Percentiles rank a stretch among this genome's conserved stretches.
Conservation (phyloP, 2,888 invertebrate species). For the Odontocerum albicorne region DNA sequence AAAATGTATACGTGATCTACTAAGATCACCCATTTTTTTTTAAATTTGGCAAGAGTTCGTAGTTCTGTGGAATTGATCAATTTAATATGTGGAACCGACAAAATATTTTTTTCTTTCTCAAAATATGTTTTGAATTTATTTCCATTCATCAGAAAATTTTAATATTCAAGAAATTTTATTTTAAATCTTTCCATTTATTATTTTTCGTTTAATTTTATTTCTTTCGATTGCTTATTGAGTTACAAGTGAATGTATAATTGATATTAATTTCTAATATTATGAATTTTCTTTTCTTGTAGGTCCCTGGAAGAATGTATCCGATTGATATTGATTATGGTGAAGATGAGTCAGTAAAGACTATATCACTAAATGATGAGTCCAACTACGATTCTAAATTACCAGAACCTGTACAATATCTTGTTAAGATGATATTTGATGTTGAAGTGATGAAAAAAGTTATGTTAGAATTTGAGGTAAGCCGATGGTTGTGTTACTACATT, state of each 20-base stretch:
- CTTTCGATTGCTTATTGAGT: not conserved
- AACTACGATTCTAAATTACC: conserved; percentile 69
- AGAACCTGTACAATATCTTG: conserved; percentile 76
- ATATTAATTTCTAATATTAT: not conserved
- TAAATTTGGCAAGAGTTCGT: no score
- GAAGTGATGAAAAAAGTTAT: conserved; percentile 89
- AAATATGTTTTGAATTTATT: not conserved
- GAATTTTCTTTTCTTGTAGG: conserved; percentile 41
- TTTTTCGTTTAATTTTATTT: not conserved
- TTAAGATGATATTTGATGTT: conserved; percentile 88
- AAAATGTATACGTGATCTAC: no score
- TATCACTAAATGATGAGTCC: conserved; percentile 51
- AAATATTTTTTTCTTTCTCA: not conserved
- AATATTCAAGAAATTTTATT: not conserved
- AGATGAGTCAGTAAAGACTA: conserved; percentile 48
- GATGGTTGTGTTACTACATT: not conserved
- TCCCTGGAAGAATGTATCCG: conserved; percentile 77
- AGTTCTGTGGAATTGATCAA: no score
- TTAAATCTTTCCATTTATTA: not conserved
- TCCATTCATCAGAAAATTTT: not conserved
- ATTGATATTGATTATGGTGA: conserved; percentile 88
- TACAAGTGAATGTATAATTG: no score
- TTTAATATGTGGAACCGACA: no score
- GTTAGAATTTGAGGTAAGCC: conserved; percentile 80
- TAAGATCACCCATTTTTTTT: no score